Evolutionary conservation across 2,888 invertebrate genomes (phyloP).

Genomic region (Crossocerus cetratus): DNA sequence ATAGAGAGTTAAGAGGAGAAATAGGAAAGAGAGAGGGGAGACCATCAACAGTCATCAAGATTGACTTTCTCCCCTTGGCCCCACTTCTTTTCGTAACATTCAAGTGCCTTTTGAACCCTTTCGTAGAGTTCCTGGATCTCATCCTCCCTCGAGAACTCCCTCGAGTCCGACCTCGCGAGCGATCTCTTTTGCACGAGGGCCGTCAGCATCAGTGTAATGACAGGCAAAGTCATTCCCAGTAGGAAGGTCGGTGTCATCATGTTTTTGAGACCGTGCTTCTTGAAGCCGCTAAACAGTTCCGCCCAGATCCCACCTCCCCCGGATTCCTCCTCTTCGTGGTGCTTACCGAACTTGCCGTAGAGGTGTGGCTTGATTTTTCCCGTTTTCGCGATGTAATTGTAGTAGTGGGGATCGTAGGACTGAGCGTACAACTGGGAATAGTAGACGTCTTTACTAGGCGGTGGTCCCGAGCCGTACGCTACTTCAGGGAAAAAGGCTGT

Average conservation of each 20-base stretch:
- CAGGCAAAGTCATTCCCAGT: conserved; percentile 71
- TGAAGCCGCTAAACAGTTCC: conserved; percentile 68
- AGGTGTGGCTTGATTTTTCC: conserved; percentile 71
- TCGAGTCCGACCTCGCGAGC: conserved; percentile 59
- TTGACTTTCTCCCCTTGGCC: conserved; percentile 27
- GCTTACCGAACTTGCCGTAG: conserved; percentile 68
- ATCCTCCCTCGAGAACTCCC: conserved; percentile 54
- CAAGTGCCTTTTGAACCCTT: conserved; percentile 62
- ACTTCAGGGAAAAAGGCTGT: conserved; percentile 64
- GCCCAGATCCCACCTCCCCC: conserved; percentile 66
- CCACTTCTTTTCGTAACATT: conserved; percentile 53
- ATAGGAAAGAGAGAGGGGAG: background rate
- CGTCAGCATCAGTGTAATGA: conserved; percentile 70
- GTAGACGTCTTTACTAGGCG: conserved; percentile 62
- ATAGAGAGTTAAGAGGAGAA: conserved; percentile 5
- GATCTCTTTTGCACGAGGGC: conserved; percentile 70
- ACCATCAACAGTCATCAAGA: conserved; percentile 35
- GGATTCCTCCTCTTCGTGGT: conserved; percentile 54
- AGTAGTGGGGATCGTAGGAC: conserved; percentile 73
- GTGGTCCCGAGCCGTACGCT: conserved; percentile 34
- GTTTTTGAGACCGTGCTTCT: conserved; percentile 71
- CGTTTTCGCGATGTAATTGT: conserved; percentile 72
- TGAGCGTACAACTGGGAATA: conserved; percentile 72
- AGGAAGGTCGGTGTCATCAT: conserved; percentile 72
- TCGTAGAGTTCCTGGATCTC: conserved; percentile 62